Conservation (phyloP, 2,888 invertebrate genomes). For the Fabriciana adippe region DNA sequence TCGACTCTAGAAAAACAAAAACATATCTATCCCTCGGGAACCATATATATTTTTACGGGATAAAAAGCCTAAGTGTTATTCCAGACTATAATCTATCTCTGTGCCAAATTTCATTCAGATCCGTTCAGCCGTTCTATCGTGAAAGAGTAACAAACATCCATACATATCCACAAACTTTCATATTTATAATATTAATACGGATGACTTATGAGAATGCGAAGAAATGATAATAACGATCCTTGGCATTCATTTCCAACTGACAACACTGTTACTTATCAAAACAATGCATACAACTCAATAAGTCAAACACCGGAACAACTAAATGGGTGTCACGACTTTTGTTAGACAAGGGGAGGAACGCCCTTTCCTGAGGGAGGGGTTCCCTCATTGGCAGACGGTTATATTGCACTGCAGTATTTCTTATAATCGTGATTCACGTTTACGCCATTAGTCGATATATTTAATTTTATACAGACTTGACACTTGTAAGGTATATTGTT, state of each 20-base stretch:
- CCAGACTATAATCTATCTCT: too few species aligned
- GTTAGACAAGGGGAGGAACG: background rate
- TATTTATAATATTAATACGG: too few species aligned
- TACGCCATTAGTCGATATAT: background rate
- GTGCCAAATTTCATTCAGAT: too few species aligned
- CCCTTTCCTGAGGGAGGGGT: background rate
- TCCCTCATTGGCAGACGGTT: background rate
- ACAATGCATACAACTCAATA: background rate
- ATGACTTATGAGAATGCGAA: too few species aligned
- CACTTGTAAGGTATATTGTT: too few species aligned
- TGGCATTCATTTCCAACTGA: background rate
- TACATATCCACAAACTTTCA: too few species aligned
- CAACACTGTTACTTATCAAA: background rate
- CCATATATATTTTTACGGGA: too few species aligned
- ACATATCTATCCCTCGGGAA: too few species aligned
- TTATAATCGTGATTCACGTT: slow-evolving; percentile 2
- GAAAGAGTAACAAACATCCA: too few species aligned
- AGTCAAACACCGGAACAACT: slow-evolving; percentile 11
- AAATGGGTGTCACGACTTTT: slow-evolving; percentile 7
- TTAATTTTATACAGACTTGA: background rate
- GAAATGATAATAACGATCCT: background rate
- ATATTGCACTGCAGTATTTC: background rate
- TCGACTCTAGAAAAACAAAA: too few species aligned
- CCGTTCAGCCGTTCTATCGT: too few species aligned
- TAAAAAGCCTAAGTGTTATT: too few species aligned